Evolutionary conservation across 2,888 invertebrate species (phyloP), one percentile per base, ranked within the genome.

Genomic region (Liposcelis brunnea): DNA sequence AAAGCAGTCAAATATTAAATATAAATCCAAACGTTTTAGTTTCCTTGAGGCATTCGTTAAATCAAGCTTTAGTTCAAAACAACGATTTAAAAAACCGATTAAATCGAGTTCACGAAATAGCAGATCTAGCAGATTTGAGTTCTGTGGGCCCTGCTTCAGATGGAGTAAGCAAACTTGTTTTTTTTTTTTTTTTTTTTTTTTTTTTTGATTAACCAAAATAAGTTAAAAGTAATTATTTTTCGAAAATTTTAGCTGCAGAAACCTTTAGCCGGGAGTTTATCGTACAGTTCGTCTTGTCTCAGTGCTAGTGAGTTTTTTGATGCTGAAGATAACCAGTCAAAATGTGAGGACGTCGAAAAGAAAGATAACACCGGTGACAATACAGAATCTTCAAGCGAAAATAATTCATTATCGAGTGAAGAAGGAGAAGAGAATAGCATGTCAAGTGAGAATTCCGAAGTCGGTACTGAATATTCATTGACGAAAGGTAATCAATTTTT

Each of bases 261-360:
- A 49, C 70, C 67, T 43, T 70, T 77, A 54, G 72, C 71, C 50
- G 71, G 71, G 56, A 79, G 79, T 0, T 62, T 78, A 38, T 80
- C 80, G 58, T 78, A 78, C 61, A 81, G 80, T 56, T 82, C 80
- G 18, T 81, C 81, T 1, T 77, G 80, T 54, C 72, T 80, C 18
- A 79, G 78, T 47, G 77, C 77, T 0, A 77, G 79, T 0, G 80
- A 85, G 62, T 84, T 83, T 66, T 83, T 80, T 59, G 84, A 85
- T 61, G 85, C 84, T 1, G 80, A 80, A 57, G 83, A 82, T 52
- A 60, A 50, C 36, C 47, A 48, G 32, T 43, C 46, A 16, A 48
- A 49, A 2, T 46, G 44, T n/a, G 48, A 43, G 8, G 48, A 49
- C 14, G 49, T 48, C 18, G 47, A 49, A 32, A 45, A 49, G 26